Percentiles rank a stretch among this genome's conserved stretches.
phyloP scores from a whole-genome alignment of 2,888 invertebrate species.

The Pseudolycoriella hygida region DNA sequence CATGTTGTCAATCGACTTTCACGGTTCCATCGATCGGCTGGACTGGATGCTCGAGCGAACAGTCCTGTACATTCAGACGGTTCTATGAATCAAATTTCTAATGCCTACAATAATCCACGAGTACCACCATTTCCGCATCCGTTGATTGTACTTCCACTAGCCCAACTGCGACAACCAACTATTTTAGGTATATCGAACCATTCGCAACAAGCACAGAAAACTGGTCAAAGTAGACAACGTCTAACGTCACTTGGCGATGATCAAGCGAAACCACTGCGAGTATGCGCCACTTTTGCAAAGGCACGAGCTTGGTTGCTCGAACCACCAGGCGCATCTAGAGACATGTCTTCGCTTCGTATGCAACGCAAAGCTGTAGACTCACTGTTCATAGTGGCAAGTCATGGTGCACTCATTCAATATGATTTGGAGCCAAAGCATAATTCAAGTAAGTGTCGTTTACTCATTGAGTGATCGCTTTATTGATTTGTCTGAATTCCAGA shows the following conservation, averaged over 20 bases:
- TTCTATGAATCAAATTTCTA: slow-evolving; percentile 27
- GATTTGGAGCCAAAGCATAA: slow-evolving; percentile 62
- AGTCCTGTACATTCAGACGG: slow-evolving; percentile 41
- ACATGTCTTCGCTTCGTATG: slow-evolving; percentile 24
- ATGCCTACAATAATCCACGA: slow-evolving; percentile 70
- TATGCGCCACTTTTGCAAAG: slow-evolving; percentile 62
- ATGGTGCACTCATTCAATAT: slow-evolving; percentile 75
- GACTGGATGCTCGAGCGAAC: slow-evolving; percentile 56
- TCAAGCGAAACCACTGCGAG: slow-evolving; percentile 49
- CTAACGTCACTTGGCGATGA: slow-evolving; percentile 53
- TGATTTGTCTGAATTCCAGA: slow-evolving; percentile 30
- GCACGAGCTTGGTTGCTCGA: slow-evolving; percentile 50
- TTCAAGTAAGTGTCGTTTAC: slow-evolving; percentile 25
- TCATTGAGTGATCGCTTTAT: slow-evolving; percentile 3
- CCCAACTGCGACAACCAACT: slow-evolving; percentile 63
- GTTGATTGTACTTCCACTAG: slow-evolving; percentile 57
- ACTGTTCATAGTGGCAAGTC: slow-evolving; percentile 78
- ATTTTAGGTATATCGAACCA: slow-evolving; percentile 21
- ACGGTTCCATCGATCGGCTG: slow-evolving; percentile 91
- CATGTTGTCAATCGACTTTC: slow-evolving; percentile 89
- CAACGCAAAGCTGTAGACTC: slow-evolving; percentile 52
- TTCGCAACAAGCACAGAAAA: neutral
- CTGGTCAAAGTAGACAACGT: slow-evolving; percentile 37
- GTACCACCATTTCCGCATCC: slow-evolving; percentile 85
- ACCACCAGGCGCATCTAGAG: slow-evolving; percentile 30